Evolutionary conservation across 1,140 invertebrate species (phyloP), one percentile per base, ranked within the genome.

Genomic region (Drosophila prosaltans): DNA sequence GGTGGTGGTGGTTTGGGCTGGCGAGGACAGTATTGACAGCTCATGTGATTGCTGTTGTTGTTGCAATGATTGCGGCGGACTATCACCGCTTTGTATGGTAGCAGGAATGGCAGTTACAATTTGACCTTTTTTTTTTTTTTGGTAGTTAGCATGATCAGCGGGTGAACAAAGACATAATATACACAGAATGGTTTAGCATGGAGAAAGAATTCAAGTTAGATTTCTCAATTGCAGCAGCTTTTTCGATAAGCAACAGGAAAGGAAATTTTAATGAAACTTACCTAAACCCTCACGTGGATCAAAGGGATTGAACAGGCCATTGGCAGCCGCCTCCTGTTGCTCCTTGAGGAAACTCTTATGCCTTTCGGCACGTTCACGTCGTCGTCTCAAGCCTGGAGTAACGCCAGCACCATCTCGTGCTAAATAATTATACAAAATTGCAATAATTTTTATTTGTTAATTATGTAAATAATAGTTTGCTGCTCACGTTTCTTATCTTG

Each of bases 291-390:
- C 93, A 54, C 94, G 92, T 60, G 92, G 92, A 88, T 92, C 93
- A 65, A 92, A 90, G 75, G 67, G 93, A 74, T 78, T 93, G 91
- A 92, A 93, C 81, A 93, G 93, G 81, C 91, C 90, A 72, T 93
- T 94, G 70, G 94, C 94, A 3, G 88, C 90, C 57, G 94, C 94
- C 92, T 95, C 95, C 91, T 95, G 96, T 86, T 97, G 96, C 86
- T 97, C 96, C 89, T 95, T 95, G 78, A 97, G 95, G 91, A 97
- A 96, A 81, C 95, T 95, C 70, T 95, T 94, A 91, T 98, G 97
- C 76, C 96, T 93, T 91, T 97, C 96, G 5, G 96, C 95, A 65
- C 96, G 94, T 92, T 97, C 96, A 48, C 96, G 93, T 63, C 96
- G 93, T 67, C 95, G 93, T 77, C 96, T 93, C 65, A 97, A 92